Conservation (phyloP, 2,888 invertebrate genomes). For the Drosophila kuntzei region DNA sequence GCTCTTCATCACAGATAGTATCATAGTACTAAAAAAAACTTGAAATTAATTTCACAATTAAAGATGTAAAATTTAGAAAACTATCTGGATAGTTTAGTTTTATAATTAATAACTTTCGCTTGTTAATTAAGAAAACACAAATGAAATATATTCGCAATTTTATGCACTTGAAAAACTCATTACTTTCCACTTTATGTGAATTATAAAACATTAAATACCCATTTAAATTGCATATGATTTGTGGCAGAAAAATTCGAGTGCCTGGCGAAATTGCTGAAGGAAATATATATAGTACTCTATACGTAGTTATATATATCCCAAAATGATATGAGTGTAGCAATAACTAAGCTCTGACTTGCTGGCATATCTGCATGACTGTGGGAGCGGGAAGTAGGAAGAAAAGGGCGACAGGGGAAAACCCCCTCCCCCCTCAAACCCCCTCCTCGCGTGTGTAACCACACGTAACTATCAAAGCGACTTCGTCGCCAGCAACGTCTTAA, state of each 20-base stretch:
- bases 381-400: no score
- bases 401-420: neutral
- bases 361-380: constrained; percentile 20
- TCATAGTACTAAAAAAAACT: no score
- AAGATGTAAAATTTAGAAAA: neutral
- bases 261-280: constrained; percentile 50
- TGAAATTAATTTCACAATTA: neutral
- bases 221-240: constrained; percentile 27
- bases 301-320: constrained; percentile 14
- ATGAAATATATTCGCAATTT: neutral
- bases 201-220: constrained; percentile 8
- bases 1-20: no score
- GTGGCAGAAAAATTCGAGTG: constrained; percentile 57
- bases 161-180: neutral
- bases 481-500: constrained; percentile 61
- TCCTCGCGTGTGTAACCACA: constrained; percentile 67
- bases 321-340: constrained; percentile 59
- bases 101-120: no score
- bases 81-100: neutral
- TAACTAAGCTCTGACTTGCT: constrained; percentile 57
- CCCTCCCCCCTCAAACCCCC: no score
- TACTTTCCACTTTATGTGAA: neutral
- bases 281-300: constrained; percentile 21
- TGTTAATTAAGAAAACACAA: neutral
- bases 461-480: constrained; percentile 67